Evolutionary conservation across 1,140 invertebrate genomes (phyloP), one percentile per base, ranked within the genome.

Genomic region (Globodera ellingtonae): DNA sequence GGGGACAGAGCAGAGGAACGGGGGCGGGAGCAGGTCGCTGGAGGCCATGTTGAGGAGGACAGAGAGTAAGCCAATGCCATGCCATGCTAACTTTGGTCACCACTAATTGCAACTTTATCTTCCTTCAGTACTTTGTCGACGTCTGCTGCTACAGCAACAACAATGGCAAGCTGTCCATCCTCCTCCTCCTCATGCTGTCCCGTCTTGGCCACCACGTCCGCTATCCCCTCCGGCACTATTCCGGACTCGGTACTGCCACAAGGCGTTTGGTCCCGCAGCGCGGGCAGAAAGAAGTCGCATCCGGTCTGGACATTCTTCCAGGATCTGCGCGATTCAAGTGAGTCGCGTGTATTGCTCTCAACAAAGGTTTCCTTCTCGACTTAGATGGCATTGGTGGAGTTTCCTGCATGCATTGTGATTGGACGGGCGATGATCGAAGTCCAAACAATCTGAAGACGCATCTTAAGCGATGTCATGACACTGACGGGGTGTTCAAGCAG

Each of bases 401-500:
- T 7, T 52, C 76, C 8, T 86, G 85, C 72, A 52, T 86, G 15
- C 78, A 86, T 72, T 86, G 85, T 66, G 35, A 67, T 4, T 86
- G 85, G 85, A 82, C 56, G 13, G 82, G 85, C 10, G 86, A 86
- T 35, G 85, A 86, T 72, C 59, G 86, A 15, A 84, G 82, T 71
- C 85, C 85, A 18, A 86, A 86, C 78, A 86, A 86, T 76, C 65
- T 86, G 56, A 79, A 85, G 52, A 87, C 85, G 48, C 85, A 86
- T 77, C 56, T 86, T 10, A 86, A 86, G 67, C 79, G 86, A 46
- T 85, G 79, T 72, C 85, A 86, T 79, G 82, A 88, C 3, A 66
- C 59, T 21, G 85, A 86, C 73, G 85, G 85, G 6, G 77, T 86
- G 24, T 86, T 86, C 81, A 62, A 86, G 52, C 66, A 83, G 69